Conservation (phyloP, 2,113 vertebrate genomes). For the Rhegmatorhina hoffmannsi region DNA sequence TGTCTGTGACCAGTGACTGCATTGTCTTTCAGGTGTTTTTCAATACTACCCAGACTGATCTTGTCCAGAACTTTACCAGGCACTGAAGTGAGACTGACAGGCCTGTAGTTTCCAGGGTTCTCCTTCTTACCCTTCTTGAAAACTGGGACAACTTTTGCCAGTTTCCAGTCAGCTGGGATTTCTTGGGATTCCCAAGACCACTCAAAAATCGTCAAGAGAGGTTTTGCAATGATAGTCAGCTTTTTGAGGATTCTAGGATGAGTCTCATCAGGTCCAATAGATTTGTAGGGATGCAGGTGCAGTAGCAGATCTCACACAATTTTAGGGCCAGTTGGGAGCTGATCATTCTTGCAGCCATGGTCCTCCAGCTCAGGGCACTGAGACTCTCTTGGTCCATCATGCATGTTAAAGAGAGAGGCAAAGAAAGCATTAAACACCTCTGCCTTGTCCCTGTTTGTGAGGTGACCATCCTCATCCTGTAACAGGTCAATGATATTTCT, state of each 20-base stretch:
- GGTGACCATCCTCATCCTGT: background rate
- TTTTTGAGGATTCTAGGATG: background rate
- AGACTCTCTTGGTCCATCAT: background rate
- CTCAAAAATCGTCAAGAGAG: too few species aligned
- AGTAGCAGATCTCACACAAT: background rate
- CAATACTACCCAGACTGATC: too few species aligned
- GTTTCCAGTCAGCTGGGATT: too few species aligned
- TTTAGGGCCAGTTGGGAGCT: background rate
- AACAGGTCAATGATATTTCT: background rate
- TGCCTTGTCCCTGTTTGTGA: background rate
- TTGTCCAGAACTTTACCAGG: too few species aligned
- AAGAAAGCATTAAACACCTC: background rate
- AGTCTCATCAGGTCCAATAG: background rate
- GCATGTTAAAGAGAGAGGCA: background rate
- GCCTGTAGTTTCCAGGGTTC: too few species aligned
- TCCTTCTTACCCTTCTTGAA: too few species aligned
- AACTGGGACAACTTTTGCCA: too few species aligned
- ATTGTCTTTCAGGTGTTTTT: too few species aligned
- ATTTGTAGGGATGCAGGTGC: background rate
- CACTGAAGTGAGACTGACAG: too few species aligned
- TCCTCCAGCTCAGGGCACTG: background rate
- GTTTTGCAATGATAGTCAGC: too few species aligned
- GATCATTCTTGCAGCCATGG: background rate
- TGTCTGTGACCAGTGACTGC: too few species aligned
- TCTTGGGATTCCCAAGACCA: too few species aligned